These are phyloP conservation scores for Poeciliopsis turneri DNA, from an alignment of 2,797 vertebrate genomes.

Conservation along the genomic window DNA sequence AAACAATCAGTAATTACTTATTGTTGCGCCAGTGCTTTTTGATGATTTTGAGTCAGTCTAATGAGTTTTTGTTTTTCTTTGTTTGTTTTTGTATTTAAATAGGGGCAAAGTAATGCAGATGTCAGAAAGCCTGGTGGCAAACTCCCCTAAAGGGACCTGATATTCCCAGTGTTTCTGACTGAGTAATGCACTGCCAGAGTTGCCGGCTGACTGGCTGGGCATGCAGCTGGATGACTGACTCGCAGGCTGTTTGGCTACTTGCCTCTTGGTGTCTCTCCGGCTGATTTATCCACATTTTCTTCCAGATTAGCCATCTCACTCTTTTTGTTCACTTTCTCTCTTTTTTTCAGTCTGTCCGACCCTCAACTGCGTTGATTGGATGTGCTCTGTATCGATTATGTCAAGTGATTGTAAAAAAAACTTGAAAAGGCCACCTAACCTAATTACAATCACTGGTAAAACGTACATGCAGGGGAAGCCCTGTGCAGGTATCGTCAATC, in stretches of 20 bases:
- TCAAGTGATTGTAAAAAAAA: constrained; percentile 66
- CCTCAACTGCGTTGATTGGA: constrained; percentile 70
- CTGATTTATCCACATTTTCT: constrained; percentile 58
- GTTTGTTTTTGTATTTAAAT: constrained; percentile 11
- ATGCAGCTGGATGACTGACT: constrained; percentile 53
- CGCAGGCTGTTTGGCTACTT: constrained; percentile 57
- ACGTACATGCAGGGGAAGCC: neutral
- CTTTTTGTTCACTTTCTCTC: constrained; percentile 13
- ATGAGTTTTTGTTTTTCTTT: constrained; percentile 19
- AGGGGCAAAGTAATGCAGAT: constrained; percentile 26
- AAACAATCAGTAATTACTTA: constrained; percentile 1
- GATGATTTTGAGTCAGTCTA: constrained; percentile 9
- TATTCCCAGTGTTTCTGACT: constrained; percentile 58
- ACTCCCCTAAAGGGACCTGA: constrained; percentile 47
- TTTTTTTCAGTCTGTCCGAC: constrained; percentile 33
- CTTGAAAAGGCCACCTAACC: constrained; percentile 64
- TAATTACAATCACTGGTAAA: constrained; percentile 14
- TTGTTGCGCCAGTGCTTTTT: constrained; percentile 4
- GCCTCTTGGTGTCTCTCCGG: constrained; percentile 50
- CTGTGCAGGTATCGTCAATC: neutral
- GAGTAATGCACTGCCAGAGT: constrained; percentile 65
- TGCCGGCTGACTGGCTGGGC: constrained; percentile 49
- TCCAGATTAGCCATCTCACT: constrained; percentile 53
- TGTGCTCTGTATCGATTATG: constrained; percentile 65
- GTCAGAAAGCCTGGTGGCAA: constrained; percentile 32